These are phyloP conservation scores for Eleginops maclovinus DNA, from an alignment of 2,113 vertebrate species.

Conservation along the genomic window DNA sequence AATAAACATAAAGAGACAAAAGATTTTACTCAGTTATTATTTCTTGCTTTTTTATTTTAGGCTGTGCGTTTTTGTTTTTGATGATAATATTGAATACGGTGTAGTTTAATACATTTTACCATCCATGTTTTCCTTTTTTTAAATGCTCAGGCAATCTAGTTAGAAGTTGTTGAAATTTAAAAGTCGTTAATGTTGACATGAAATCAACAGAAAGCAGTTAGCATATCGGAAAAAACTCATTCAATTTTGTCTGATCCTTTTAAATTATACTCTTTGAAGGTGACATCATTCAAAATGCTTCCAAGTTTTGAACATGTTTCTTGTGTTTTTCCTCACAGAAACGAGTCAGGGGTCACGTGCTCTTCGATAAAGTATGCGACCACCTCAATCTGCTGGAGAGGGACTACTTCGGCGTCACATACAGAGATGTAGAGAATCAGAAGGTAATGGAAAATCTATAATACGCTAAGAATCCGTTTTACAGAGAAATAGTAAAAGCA, in stretches of 20 bases:
- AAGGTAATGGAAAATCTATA: constrained; percentile 84
- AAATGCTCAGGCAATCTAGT: not conserved
- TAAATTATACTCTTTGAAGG: not conserved
- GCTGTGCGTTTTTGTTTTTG: not conserved
- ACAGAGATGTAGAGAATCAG: constrained; percentile 94
- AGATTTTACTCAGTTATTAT: too few relatives aligned
- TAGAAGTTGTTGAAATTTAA: not conserved
- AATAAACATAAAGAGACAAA: too few relatives aligned
- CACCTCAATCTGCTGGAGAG: constrained; percentile 97
- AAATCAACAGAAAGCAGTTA: not conserved
- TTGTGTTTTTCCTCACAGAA: constrained; percentile 84
- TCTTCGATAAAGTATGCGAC: constrained; percentile 96
- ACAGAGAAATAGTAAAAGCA: not conserved
- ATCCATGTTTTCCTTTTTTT: not conserved
- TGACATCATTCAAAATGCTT: not conserved
- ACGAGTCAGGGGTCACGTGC: constrained; percentile 90
- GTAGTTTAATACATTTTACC: not conserved
- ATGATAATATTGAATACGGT: not conserved
- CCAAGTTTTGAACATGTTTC: not conserved
- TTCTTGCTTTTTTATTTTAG: not conserved
- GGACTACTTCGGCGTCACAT: constrained; percentile 95
- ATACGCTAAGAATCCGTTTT: not conserved
- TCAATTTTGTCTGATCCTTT: not conserved
- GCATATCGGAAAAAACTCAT: not conserved
- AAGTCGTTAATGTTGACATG: not conserved